Evolutionary conservation across 92 coral and sea anemone species (phyloP).

Genomic region (Pocillopora meandrina): DNA sequence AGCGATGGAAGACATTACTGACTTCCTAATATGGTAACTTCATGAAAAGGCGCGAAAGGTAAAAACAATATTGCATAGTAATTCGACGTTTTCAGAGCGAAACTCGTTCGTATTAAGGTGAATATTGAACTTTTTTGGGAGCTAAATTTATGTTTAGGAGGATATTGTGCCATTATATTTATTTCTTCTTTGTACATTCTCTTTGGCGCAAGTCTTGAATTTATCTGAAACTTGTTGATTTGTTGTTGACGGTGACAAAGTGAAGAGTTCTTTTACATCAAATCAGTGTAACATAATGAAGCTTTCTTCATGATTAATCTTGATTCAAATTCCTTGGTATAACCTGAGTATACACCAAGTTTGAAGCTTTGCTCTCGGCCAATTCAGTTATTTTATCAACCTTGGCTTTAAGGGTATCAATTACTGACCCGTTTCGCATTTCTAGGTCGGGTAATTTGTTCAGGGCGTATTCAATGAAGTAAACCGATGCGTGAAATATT

Average conservation of each 20-base stretch:
- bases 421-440: conserved; percentile 20
- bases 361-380: background rate
- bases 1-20: background rate
- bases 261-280: no score
- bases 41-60: conserved; percentile 38
- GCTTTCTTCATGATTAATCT: no score
- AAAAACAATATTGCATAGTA: background rate
- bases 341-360: background rate
- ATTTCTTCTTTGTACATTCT: no score
- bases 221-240: no score
- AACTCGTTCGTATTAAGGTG: background rate
- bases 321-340: background rate
- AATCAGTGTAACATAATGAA: no score
- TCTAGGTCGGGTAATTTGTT: conserved; percentile 1
- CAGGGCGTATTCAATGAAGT: conserved; percentile 16
- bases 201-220: no score
- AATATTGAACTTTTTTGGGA: no score
- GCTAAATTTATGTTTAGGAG: no score
- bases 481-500: conserved; percentile 1
- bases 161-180: no score
- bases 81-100: background rate
- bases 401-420: background rate
- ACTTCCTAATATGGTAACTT: conserved; percentile 29
- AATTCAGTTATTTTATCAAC: no score
- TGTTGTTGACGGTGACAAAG: no score